These are phyloP conservation scores for Ips nitidus DNA, from an alignment of 1,140 invertebrate species.

Conservation along the genomic window DNA sequence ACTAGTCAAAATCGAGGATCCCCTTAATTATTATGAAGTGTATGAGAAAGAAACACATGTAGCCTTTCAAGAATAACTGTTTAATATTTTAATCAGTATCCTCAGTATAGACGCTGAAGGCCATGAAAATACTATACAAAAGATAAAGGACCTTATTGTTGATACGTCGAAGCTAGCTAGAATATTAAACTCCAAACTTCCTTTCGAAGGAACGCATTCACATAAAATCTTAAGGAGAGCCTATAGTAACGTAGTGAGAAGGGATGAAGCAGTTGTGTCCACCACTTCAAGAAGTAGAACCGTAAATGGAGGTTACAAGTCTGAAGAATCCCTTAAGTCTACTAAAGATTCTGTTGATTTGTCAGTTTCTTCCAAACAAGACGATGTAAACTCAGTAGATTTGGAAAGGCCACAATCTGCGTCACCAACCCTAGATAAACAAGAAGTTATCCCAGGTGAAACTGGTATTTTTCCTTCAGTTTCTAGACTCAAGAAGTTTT, in stretches of 20 bases:
- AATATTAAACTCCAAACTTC: conserved; percentile 31
- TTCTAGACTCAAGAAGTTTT: conserved; percentile 24
- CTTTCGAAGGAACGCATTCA: conserved; percentile 12
- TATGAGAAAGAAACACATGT: conserved; percentile 37
- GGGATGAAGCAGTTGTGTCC: conserved; percentile 23
- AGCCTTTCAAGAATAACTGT: conserved; percentile 37
- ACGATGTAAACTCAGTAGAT: background rate
- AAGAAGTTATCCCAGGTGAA: background rate
- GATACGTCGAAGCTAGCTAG: conserved; percentile 28
- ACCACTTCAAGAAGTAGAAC: conserved; percentile 13
- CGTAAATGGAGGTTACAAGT: conserved; percentile 16
- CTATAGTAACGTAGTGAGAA: conserved; percentile 8
- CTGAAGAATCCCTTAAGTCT: conserved; percentile 24
- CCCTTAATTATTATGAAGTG: conserved; percentile 33
- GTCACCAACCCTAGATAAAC: background rate
- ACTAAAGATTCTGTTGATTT: conserved; percentile 22
- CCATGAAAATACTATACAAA: conserved; percentile 19
- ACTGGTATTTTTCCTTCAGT: conserved; percentile 14
- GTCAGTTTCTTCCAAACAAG: conserved; percentile 2
- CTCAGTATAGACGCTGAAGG: conserved; percentile 31
- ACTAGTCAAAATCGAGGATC: conserved; percentile 29
- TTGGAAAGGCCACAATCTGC: conserved; percentile 1
- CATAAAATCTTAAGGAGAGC: conserved; percentile 1
- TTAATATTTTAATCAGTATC: conserved; percentile 33
- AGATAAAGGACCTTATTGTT: conserved; percentile 22